Evolutionary conservation across 2,113 vertebrate species (phyloP).

Genomic region (Chunga burmeisteri): DNA sequence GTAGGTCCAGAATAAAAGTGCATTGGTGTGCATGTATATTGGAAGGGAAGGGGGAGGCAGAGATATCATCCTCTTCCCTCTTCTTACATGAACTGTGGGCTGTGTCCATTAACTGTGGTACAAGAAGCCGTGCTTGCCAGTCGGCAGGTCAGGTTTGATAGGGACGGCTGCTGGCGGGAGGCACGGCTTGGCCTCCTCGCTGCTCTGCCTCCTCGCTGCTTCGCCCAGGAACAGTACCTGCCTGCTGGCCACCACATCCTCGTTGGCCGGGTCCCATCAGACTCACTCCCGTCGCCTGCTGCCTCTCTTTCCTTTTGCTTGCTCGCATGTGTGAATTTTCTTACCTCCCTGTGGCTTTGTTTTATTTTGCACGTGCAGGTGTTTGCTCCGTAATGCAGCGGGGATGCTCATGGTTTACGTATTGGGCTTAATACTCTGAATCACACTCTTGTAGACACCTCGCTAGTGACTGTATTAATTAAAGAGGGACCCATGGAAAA

Average conservation of each 20-base stretch:
- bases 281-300: neutral
- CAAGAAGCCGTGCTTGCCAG: neutral
- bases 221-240: neutral
- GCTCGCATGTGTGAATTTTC: neutral
- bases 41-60: neutral
- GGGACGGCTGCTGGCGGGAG: neutral
- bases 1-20: neutral
- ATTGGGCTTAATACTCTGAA: neutral
- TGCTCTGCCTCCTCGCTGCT: neutral
- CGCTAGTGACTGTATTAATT: neutral
- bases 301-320: neutral
- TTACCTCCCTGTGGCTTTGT: neutral
- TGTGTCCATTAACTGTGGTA: neutral
- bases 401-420: neutral
- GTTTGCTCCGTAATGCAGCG: neutral
- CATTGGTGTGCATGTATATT: accelerated
- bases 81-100: neutral
- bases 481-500: neutral
- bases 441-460: neutral
- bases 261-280: neutral
- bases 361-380: neutral
- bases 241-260: neutral
- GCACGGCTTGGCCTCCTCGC: neutral
- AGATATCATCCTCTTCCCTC: neutral
- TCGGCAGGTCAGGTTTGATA: neutral